A percentile compares a stretch with the other conserved stretches of the same genome.
These are phyloP conservation scores for Diglossa brunneiventris DNA, from an alignment of 2,113 vertebrate genomes.

Conservation along the genomic window DNA sequence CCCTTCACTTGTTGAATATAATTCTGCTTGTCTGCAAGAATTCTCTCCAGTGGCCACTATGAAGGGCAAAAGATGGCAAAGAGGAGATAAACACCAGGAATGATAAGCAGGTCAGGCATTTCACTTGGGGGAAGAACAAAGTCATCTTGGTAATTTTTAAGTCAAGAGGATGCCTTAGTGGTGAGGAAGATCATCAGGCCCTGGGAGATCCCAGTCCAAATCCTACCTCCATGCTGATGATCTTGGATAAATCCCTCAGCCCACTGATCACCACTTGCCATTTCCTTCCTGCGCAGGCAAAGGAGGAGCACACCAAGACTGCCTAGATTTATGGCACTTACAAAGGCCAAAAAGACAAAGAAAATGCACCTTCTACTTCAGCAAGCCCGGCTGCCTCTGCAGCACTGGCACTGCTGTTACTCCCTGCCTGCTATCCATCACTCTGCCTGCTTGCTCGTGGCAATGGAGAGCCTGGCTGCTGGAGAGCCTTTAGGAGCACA, in stretches of 20 bases:
- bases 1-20: background rate
- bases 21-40: background rate
- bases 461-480: background rate
- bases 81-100: background rate
- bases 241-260: background rate
- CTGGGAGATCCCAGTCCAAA: background rate
- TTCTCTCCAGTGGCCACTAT: background rate
- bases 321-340: background rate
- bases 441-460: rapidly evolving
- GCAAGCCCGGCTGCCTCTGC: background rate
- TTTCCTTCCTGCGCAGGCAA: background rate
- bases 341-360: background rate
- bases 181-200: background rate
- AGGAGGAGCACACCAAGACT: background rate
- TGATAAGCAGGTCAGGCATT: background rate
- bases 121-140: background rate
- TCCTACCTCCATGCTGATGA: background rate
- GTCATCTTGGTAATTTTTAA: background rate
- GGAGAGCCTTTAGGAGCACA: background rate
- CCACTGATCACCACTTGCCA: background rate
- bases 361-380: rapidly evolving
- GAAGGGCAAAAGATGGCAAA: background rate
- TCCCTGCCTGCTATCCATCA: background rate
- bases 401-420: background rate
- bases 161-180: background rate